Conservation (phyloP, 53 echinoderm and acorn worm species). For the Luidia sarsii region DNA sequence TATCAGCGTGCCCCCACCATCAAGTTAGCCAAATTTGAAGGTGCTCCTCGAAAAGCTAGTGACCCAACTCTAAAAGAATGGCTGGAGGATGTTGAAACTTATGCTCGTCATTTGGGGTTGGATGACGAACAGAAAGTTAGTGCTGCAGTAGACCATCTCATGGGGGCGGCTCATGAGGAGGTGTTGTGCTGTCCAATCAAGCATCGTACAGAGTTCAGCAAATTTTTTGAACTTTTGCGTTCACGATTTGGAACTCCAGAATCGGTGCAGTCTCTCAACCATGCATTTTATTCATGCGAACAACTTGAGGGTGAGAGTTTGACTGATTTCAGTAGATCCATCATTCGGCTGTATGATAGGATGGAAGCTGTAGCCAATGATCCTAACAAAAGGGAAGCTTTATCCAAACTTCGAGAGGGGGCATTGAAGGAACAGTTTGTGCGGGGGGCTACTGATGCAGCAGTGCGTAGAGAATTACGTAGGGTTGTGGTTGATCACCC, state of each 20-base stretch:
- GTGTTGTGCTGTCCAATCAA: constrained; percentile 13
- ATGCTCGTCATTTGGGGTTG: background rate
- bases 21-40: constrained; percentile 12
- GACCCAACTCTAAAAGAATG: constrained; percentile 31
- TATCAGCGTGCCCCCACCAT: background rate
- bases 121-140: constrained; percentile 3
- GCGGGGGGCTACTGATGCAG: background rate
- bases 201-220: background rate
- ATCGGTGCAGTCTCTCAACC: constrained; percentile 27
- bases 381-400: background rate
- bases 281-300: constrained; percentile 11
- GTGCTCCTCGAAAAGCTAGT: background rate
- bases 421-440: background rate
- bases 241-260: constrained; percentile 25
- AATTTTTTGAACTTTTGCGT: background rate
- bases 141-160: constrained; percentile 2
- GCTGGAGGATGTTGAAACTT: constrained; percentile 14
- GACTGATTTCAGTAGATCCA: background rate
- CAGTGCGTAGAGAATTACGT: background rate
- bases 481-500: background rate
- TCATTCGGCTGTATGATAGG: constrained; percentile 11
- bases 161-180: constrained; percentile 32
- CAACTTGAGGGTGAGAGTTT: constrained; percentile 6
- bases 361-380: background rate
- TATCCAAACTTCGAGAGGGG: background rate